These are phyloP conservation scores for Hyles euphorbiae DNA, from an alignment of 1,140 invertebrate species.

Conservation along the genomic window DNA sequence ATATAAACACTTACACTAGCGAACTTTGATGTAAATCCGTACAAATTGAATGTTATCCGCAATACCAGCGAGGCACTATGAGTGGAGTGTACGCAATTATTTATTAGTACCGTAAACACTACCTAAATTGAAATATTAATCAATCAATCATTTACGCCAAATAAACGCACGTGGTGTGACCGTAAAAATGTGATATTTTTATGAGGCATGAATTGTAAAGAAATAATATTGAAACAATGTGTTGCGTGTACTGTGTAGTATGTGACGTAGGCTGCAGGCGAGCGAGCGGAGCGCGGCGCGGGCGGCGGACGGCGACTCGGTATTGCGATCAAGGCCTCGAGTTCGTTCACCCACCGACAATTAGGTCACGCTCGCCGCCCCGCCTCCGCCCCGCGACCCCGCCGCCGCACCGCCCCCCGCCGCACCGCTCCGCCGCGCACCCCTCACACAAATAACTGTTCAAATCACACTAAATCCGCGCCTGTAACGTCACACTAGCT, in stretches of 20 bases:
- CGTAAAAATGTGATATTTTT: constrained; percentile 22
- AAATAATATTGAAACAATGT: constrained; percentile 47
- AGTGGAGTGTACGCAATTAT: no score
- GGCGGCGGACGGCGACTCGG: constrained; percentile 28
- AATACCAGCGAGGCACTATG: no score
- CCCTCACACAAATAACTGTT: constrained; percentile 64
- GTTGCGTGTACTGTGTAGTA: constrained; percentile 19
- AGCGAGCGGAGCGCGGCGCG: constrained; percentile 18
- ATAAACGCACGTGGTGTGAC: constrained; percentile 8
- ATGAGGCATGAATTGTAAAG: constrained; percentile 24
- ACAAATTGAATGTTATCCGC: background rate
- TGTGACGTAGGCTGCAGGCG: constrained; percentile 38
- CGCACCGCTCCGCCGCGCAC: constrained; percentile 23
- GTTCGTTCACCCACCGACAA: constrained; percentile 65
- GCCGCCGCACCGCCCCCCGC: constrained; percentile 1
- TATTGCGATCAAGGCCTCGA: constrained; percentile 70
- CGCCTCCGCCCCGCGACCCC: constrained; percentile 3
- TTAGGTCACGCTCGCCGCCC: constrained; percentile 63
- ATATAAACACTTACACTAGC: no score
- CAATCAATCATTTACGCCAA: background rate
- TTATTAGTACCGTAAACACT: no score
- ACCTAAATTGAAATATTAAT: no score
- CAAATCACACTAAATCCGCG: constrained; percentile 61
- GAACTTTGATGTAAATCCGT: no score
- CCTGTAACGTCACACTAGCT: constrained; percentile 35